These are phyloP conservation scores for Ianthella basta DNA, from an alignment of 37 sponge, comb jelly and placozoan genomes.

Conservation along the genomic window DNA sequence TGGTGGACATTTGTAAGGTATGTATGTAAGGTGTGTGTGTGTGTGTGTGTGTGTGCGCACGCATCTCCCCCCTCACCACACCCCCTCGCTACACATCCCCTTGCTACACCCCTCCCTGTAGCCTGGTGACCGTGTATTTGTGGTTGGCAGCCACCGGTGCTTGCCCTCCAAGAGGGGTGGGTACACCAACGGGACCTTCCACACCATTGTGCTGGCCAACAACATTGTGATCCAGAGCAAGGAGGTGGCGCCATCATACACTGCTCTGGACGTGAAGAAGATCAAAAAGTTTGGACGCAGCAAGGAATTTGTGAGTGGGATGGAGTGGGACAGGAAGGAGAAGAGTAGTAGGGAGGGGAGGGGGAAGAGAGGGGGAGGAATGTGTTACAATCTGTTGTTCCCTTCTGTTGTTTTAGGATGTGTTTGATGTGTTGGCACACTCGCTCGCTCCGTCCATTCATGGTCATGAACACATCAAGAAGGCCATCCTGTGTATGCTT, in stretches of 20 bases:
- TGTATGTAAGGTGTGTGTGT: slow-evolving; percentile 1
- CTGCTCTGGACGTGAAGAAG: slow-evolving; percentile 79
- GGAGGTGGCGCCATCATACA: slow-evolving; percentile 83
- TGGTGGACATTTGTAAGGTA: slow-evolving; percentile 94
- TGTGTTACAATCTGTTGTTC: no score
- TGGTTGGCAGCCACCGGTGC: slow-evolving; percentile 91
- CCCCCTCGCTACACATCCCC: no score
- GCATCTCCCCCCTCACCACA: background rate
- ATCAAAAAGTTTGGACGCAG: slow-evolving; percentile 74
- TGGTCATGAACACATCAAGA: slow-evolving; percentile 94
- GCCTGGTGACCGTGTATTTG: slow-evolving; percentile 92
- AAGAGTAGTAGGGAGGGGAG: background rate
- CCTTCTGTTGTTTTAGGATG: slow-evolving; percentile 39
- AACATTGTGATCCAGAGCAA: slow-evolving; percentile 76
- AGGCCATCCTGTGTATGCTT: slow-evolving; percentile 91
- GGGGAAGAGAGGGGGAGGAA: no score
- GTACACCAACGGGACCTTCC: slow-evolving; percentile 92
- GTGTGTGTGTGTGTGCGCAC: background rate
- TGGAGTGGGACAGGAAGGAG: background rate
- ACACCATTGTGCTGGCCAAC: slow-evolving; percentile 87
- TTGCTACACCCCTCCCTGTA: background rate
- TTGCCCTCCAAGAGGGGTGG: slow-evolving; percentile 88
- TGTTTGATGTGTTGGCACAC: slow-evolving; percentile 87
- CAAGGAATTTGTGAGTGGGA: slow-evolving; percentile 30
- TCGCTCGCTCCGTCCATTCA: slow-evolving; percentile 98